A percentile compares a stretch with the other conserved stretches of the same genome.
These are phyloP conservation scores for Mola mola DNA, from an alignment of 2,113 vertebrate genomes.

Conservation along the genomic window DNA sequence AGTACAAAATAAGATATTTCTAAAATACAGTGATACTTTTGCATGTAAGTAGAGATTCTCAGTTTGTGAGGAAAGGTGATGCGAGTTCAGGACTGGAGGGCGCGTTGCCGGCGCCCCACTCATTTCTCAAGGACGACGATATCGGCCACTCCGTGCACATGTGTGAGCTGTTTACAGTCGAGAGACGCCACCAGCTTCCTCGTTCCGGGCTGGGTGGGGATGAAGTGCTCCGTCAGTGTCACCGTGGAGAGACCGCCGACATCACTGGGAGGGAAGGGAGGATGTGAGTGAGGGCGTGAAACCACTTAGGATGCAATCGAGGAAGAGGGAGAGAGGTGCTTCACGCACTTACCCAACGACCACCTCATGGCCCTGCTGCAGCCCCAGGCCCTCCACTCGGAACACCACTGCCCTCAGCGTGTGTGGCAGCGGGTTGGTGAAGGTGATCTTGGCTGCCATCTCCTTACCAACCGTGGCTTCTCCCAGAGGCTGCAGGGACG, in stretches of 20 bases:
- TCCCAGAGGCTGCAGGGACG: conserved; percentile 80
- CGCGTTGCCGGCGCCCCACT: too few relatives aligned
- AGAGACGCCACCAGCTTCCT: conserved; percentile 88
- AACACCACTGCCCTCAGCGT: conserved; percentile 82
- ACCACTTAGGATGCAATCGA: not conserved
- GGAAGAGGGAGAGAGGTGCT: not conserved
- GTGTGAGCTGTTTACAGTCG: conserved; percentile 88
- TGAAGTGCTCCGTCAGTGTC: conserved; percentile 85
- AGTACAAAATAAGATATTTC: conserved; percentile 28
- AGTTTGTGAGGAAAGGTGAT: not conserved
- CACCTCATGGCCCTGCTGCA: conserved; percentile 86
- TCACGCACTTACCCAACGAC: conserved; percentile 82
- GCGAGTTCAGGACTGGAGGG: not conserved
- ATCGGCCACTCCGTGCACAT: conserved; percentile 88
- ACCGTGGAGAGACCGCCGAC: conserved; percentile 83
- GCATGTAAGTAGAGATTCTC: not conserved
- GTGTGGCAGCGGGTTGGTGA: conserved; percentile 87
- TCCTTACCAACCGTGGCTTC: conserved; percentile 86
- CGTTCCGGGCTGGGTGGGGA: conserved; percentile 83
- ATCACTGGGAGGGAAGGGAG: conserved; percentile 74
- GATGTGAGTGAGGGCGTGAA: not conserved
- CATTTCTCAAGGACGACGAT: conserved; percentile 76
- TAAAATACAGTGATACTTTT: conserved; percentile 2
- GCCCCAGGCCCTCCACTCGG: conserved; percentile 89
- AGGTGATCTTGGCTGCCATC: conserved; percentile 86